phyloP scores from a whole-genome alignment of 1,140 invertebrate genomes.

The Drosophila burlai region DNA sequence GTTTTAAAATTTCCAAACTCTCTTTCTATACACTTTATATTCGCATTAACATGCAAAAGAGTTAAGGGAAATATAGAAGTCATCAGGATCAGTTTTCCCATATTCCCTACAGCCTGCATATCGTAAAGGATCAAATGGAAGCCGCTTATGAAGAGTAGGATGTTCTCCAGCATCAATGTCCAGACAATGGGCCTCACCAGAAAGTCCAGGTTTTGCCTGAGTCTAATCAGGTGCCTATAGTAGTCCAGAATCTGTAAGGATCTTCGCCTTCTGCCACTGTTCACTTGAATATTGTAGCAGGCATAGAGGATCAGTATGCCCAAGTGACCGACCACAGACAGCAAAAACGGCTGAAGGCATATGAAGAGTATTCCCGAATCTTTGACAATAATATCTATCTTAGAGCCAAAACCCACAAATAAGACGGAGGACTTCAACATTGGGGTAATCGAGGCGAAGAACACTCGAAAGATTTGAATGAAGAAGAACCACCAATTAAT shows the following conservation, averaged over 20 bases:
- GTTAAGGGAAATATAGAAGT: constrained; percentile 5
- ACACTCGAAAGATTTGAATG: neutral
- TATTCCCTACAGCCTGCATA: neutral
- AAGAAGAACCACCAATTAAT: constrained; percentile 48
- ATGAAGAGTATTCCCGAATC: constrained; percentile 17
- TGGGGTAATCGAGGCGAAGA: neutral
- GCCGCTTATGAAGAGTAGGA: neutral
- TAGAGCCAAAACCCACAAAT: neutral
- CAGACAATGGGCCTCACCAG: constrained; percentile 50
- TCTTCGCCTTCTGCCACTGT: neutral
- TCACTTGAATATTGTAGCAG: constrained; percentile 25
- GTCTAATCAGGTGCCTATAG: constrained; percentile 36
- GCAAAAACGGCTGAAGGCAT: constrained; percentile 38
- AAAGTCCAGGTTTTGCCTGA: constrained; percentile 41
- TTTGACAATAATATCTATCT: neutral
- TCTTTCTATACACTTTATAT: constrained; percentile 16
- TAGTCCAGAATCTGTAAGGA: neutral
- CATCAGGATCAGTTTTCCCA: neutral
- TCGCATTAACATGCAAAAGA: constrained; percentile 21
- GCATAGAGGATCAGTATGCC: constrained; percentile 38
- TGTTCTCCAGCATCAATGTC: constrained; percentile 6
- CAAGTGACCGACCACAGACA: constrained; percentile 16
- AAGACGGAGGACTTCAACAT: neutral
- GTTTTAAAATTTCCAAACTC: constrained; percentile 29
- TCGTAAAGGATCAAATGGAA: constrained; percentile 49